Evolutionary conservation across 2,888 invertebrate genomes (phyloP).

Genomic region (Diarsia mendica): DNA sequence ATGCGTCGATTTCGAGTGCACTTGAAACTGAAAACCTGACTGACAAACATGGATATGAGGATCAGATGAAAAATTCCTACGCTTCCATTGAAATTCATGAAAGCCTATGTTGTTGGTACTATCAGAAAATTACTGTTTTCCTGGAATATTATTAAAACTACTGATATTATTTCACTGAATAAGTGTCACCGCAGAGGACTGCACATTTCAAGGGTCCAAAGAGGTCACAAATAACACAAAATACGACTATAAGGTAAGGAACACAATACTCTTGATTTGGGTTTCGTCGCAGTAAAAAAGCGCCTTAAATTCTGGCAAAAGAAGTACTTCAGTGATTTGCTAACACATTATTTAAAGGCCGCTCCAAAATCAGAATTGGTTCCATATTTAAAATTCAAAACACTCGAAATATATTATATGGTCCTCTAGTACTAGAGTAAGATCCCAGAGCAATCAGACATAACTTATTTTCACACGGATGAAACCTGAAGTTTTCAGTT

Average conservation of each 20-base stretch:
- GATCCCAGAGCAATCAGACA: no score
- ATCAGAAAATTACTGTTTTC: background rate
- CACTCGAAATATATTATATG: background rate
- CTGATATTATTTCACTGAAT: background rate
- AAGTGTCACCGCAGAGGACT: background rate
- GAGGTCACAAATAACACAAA: background rate
- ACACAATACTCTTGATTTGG: no score
- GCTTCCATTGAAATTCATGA: background rate
- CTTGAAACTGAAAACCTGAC: constrained; percentile 28
- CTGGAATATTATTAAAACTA: background rate
- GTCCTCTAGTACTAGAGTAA: no score
- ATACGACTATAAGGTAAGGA: background rate
- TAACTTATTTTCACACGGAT: no score
- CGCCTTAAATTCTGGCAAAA: background rate
- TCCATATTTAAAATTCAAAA: constrained; percentile 16
- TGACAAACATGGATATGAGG: background rate
- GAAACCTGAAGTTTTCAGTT: no score
- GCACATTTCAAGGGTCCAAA: background rate
- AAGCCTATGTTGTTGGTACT: background rate
- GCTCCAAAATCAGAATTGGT: background rate
- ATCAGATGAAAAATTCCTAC: constrained; percentile 7
- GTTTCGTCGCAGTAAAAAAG: no score
- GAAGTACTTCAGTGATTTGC: background rate
- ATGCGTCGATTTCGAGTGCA: constrained; percentile 14
- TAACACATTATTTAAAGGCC: background rate